Evolutionary conservation across 2,888 invertebrate species (phyloP).

Genomic region (Elaeidobius kamerunicus): DNA sequence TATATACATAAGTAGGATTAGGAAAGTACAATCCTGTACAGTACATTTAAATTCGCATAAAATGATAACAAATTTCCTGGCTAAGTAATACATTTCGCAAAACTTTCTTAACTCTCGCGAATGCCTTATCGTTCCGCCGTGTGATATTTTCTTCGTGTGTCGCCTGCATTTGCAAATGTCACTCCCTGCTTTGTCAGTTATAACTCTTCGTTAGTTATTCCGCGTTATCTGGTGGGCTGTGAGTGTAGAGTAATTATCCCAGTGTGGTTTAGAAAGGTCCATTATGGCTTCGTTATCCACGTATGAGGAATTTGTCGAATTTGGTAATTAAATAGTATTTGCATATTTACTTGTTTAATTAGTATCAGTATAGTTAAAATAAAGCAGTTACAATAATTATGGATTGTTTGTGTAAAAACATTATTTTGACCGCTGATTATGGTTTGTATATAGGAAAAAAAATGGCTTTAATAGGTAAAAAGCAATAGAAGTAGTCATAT

Average conservation of each 20-base stretch:
- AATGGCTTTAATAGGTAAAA: too few species aligned
- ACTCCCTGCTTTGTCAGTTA: constrained; percentile 6
- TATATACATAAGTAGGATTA: too few species aligned
- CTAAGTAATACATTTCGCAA: constrained; percentile 14
- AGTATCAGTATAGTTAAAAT: not conserved
- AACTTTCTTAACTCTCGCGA: constrained; percentile 14
- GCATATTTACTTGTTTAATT: not conserved
- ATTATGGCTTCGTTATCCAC: constrained; percentile 18
- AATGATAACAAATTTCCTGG: constrained; percentile 23
- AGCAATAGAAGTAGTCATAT: too few species aligned
- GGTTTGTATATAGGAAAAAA: too few species aligned
- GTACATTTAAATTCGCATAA: constrained; percentile 9
- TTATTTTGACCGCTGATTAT: too few species aligned
- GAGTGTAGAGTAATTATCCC: constrained; percentile 2
- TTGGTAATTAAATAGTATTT: constrained; percentile 24
- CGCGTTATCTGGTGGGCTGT: not conserved
- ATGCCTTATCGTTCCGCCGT: constrained; percentile 2
- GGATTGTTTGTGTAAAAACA: too few species aligned
- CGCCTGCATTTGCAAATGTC: constrained; percentile 4
- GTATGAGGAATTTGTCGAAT: constrained; percentile 29
- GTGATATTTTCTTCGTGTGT: constrained; percentile 4
- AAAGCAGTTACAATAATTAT: too few species aligned
- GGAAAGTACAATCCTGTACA: constrained; percentile 18
- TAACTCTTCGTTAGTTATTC: not conserved
- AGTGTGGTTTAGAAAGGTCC: not conserved